These are phyloP conservation scores for Epinephelus lanceolatus DNA, from an alignment of 2,113 vertebrate species.

Conservation along the genomic window DNA sequence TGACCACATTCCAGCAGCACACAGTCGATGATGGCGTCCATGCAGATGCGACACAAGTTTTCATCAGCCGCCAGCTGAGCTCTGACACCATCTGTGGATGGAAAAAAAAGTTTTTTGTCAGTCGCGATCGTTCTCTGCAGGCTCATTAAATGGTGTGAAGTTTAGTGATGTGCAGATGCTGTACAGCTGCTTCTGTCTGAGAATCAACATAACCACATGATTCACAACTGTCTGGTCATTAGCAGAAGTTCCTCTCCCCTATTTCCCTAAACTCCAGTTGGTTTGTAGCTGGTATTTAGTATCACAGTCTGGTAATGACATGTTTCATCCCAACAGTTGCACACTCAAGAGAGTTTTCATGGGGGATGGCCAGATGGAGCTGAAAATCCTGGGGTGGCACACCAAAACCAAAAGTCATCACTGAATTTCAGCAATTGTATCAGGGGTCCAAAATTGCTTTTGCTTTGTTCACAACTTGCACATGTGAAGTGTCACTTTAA, in stretches of 20 bases:
- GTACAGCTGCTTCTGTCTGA: background rate
- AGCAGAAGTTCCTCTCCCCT: background rate
- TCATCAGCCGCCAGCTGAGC: constrained; percentile 90
- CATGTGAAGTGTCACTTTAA: background rate
- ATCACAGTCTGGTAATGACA: background rate
- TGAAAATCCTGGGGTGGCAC: too few relatives aligned
- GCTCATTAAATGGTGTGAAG: constrained; percentile 14
- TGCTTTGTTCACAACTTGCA: background rate
- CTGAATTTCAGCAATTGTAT: too few relatives aligned
- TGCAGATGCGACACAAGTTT: constrained; percentile 97
- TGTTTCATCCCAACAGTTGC: background rate
- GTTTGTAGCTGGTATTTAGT: background rate
- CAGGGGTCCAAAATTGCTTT: too few relatives aligned
- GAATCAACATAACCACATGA: background rate
- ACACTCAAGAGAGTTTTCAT: too few relatives aligned
- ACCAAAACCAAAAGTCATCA: too few relatives aligned
- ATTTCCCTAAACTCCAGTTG: background rate
- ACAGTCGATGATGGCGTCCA: constrained; percentile 97
- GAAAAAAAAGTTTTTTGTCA: constrained; percentile 7
- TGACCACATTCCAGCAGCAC: constrained; percentile 97
- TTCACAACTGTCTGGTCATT: background rate
- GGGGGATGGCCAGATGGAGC: too few relatives aligned
- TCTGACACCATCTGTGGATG: constrained; percentile 87
- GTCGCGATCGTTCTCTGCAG: constrained; percentile 3
- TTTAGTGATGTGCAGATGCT: background rate